Evolutionary conservation across 1,140 invertebrate genomes (phyloP).

Genomic region (Neuroterus valhalla): DNA sequence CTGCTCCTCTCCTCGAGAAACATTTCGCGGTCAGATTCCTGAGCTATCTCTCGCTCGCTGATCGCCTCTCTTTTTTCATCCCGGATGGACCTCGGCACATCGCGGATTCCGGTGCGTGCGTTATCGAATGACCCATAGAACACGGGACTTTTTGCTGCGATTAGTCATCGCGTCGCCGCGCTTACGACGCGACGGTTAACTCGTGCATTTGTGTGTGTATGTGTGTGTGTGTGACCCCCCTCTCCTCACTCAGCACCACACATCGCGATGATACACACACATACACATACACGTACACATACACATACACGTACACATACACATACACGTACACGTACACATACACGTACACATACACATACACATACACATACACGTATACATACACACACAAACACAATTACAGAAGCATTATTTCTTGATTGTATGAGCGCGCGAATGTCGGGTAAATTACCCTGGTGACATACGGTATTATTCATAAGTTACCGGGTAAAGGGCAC

Average conservation of each 20-base stretch:
- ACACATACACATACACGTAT: too few species aligned
- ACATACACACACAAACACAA: too few species aligned
- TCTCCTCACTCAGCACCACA: conserved; percentile 8
- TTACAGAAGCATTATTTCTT: too few species aligned
- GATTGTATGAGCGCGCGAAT: too few species aligned
- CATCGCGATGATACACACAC: background rate
- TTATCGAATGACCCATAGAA: conserved; percentile 35
- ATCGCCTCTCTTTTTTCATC: conserved; percentile 3
- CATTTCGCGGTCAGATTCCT: conserved; percentile 2
- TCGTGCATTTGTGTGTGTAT: conserved; percentile 20
- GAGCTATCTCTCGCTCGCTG: background rate
- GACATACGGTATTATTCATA: too few species aligned
- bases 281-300: background rate
- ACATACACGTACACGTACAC: too few species aligned
- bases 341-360: too few species aligned
- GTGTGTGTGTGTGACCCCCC: too few species aligned
- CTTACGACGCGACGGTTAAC: conserved; percentile 26
- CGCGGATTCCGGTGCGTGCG: conserved; percentile 46
- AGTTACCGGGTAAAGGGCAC: too few species aligned
- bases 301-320: too few species aligned
- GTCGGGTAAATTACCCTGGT: too few species aligned
- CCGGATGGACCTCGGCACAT: conserved; percentile 24
- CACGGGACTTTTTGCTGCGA: conserved; percentile 54
- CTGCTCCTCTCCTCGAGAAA: background rate
- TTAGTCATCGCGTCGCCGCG: conserved; percentile 52